phyloP scores from a whole-genome alignment of 2,113 vertebrate genomes.

The Crocuta crocuta region DNA sequence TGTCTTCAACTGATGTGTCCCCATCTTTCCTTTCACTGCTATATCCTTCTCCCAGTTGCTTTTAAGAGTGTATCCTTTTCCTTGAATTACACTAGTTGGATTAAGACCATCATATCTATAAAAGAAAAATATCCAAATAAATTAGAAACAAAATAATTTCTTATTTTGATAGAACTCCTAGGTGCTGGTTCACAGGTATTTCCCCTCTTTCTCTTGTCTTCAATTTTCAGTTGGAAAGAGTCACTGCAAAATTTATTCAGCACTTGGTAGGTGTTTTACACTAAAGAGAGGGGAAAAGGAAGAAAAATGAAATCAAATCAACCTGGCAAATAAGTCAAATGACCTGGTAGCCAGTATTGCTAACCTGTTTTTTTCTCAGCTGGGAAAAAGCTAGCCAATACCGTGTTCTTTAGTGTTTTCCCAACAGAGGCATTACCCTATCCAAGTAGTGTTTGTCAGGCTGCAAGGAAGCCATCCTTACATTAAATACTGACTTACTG shows the following conservation, averaged over 20 bases:
- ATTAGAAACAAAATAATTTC: background rate
- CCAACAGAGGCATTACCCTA: background rate
- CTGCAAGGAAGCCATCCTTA: background rate
- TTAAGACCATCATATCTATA: background rate
- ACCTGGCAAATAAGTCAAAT: background rate
- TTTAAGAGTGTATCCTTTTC: slow-evolving; percentile 1
- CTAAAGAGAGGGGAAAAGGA: background rate
- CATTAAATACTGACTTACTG: background rate
- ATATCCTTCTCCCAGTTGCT: background rate
- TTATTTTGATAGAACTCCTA: background rate
- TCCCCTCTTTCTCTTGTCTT: background rate
- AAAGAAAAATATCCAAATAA: background rate
- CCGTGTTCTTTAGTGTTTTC: background rate
- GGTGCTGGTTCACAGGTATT: background rate
- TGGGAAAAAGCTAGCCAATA: background rate
- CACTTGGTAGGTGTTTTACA: background rate
- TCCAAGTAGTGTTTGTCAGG: background rate
- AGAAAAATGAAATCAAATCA: background rate
- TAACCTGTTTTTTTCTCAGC: background rate
- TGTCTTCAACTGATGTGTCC: background rate
- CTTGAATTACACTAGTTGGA: background rate
- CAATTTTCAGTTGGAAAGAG: background rate
- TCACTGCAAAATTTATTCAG: background rate
- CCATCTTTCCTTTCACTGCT: background rate
- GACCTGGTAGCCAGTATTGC: background rate